Evolutionary conservation across 2,797 vertebrate species (phyloP), one percentile per base, ranked within the genome.

Genomic region (Schizothorax lantsangensis): DNA sequence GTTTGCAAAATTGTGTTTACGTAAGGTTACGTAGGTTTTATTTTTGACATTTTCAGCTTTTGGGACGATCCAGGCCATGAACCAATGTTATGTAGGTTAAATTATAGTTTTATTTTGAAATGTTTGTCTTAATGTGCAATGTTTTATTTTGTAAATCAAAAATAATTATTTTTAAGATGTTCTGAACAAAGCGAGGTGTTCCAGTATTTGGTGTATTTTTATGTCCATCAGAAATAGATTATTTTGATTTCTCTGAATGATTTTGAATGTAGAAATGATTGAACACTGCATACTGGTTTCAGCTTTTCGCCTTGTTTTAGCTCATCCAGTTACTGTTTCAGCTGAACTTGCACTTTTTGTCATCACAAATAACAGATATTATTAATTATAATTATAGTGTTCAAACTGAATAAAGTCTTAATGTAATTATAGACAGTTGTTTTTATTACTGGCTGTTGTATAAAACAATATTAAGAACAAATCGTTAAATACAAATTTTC

Each of bases 301-400:
- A 57, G 40, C 33, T 78, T 86, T 78, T 52, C 4, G 12, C 62
- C 49, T 57, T 43, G 14, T 86, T 91, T 86, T 89, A 47, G 57
- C 81, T 90, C 79, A 78, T 87, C 9, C 89, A 91, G 90, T 54
- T 77, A 64, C 40, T 77, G 43, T 90, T 91, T 88, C 4, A 88
- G 45, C 78, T 45, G 80, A 59, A 62, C 49, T 88, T 91, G 64
- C 57, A 87, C 81, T 91, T 83, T 83, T 14, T 79, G 33, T 72
- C 40, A 47, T 69, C 36, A 79, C 17, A 86, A 84, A 40, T 82
- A 79, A 80, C 47, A 49, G n/a, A 86, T 80, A 7, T 6, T 19
- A 66, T 30, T 45, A 47, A 73, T 49, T 66, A 14, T 66, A 45
- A 43, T 64, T n/a, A 36, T 30, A 43, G 69, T 88, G 75, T 81